Conservation (phyloP, 2,113 vertebrate genomes). For the Cervus canadensis region DNA sequence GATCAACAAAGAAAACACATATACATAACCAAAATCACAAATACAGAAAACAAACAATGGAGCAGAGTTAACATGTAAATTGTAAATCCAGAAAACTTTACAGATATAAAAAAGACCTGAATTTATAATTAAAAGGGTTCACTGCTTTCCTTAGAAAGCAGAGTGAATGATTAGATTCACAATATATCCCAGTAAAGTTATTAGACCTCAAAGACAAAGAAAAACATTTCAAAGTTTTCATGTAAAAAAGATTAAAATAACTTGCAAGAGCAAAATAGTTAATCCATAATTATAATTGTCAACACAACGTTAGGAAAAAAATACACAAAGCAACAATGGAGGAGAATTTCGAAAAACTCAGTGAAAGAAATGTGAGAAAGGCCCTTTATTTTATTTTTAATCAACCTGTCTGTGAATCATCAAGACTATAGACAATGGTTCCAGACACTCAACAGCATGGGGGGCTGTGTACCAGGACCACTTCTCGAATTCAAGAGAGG, state of each 20-base stretch:
- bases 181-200: neutral
- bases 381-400: neutral
- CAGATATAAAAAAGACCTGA: neutral
- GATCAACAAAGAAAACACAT: neutral
- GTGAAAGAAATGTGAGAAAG: neutral
- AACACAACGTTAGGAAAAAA: neutral
- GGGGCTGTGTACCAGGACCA: rapidly evolving
- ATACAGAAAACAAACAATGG: neutral
- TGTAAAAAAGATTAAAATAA: neutral
- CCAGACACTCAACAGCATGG: neutral
- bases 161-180: neutral
- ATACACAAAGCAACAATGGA: neutral
- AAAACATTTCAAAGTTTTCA: neutral
- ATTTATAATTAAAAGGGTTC: neutral
- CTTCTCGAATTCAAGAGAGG: neutral
- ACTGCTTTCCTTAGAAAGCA: neutral
- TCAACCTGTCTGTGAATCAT: neutral
- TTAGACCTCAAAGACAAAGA: neutral
- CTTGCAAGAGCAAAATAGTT: neutral
- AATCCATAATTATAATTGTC: neutral
- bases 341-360: neutral
- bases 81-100: neutral
- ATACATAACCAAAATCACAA: neutral
- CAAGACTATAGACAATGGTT: neutral
- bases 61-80: neutral